phyloP scores from a whole-genome alignment of 2,797 vertebrate species.

The Mycteria americana region DNA sequence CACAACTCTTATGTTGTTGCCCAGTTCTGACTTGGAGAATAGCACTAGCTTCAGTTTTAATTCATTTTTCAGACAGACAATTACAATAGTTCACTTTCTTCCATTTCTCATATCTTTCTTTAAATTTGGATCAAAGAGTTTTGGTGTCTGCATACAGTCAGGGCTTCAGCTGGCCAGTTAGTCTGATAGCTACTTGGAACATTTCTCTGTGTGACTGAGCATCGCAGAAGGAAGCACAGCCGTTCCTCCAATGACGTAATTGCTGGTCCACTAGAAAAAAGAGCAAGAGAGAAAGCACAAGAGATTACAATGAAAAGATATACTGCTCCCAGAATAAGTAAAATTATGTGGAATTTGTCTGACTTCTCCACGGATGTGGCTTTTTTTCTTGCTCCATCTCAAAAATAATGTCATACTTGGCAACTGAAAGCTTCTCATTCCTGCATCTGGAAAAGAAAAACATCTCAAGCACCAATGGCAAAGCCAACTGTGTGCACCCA shows the following conservation, averaged over 20 bases:
- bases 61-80: not conserved
- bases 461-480: not conserved
- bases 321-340: not conserved
- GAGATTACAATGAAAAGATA: not conserved
- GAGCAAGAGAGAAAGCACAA: not conserved
- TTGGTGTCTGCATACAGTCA: not conserved
- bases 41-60: not conserved
- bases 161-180: not conserved
- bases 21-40: not conserved
- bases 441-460: slow-evolving; percentile 17
- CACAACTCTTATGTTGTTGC: not conserved
- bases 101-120: not conserved
- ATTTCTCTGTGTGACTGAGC: not conserved
- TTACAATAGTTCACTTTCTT: not conserved
- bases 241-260: not conserved
- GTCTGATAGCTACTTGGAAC: not conserved
- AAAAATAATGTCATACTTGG: slow-evolving; percentile 21
- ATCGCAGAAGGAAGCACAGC: not conserved
- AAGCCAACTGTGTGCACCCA: not conserved
- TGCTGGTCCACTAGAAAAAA: not conserved
- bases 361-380: not conserved
- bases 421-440: not conserved
- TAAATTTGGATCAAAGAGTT: not conserved
- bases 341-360: slow-evolving; percentile 8
- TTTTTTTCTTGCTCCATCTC: slow-evolving; percentile 19